These are phyloP conservation scores for Styela clava DNA, from an alignment of 23 tunicate species.

Conservation along the genomic window DNA sequence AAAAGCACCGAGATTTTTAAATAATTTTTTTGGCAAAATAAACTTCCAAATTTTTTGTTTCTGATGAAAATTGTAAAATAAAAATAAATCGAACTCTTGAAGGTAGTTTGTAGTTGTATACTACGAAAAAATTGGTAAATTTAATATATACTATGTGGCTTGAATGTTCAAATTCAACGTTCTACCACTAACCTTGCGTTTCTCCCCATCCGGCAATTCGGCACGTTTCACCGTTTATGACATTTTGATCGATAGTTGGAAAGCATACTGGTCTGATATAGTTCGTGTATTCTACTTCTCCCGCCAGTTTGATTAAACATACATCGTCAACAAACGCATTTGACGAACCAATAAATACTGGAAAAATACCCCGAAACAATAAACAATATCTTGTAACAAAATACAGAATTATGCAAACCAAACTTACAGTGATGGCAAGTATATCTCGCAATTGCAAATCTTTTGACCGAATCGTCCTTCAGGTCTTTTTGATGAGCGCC, in stretches of 20 bases:
- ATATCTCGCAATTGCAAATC: slow-evolving; percentile 3
- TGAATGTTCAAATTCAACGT: no score
- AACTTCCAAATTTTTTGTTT: no score
- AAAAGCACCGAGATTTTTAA: no score
- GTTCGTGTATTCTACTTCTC: slow-evolving; percentile 2
- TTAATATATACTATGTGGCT: no score
- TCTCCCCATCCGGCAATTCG: slow-evolving; percentile 64
- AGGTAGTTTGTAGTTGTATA: no score
- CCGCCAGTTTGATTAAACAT: slow-evolving; percentile 23
- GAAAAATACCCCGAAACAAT: not conserved
- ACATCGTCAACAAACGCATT: slow-evolving; percentile 43
- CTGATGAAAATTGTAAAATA: no score
- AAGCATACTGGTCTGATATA: slow-evolving; percentile 46
- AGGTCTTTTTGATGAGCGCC: slow-evolving; percentile 5
- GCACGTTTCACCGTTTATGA: slow-evolving; percentile 20
- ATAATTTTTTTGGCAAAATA: no score
- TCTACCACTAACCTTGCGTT: slow-evolving; percentile 17
- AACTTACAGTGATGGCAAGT: slow-evolving; percentile 25
- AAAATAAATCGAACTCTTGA: no score
- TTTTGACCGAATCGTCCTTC: slow-evolving; percentile 8
- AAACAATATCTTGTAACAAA: not conserved
- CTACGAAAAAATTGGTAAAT: no score
- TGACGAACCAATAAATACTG: slow-evolving; percentile 2
- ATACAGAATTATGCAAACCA: not conserved
- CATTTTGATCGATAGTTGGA: slow-evolving; percentile 9